A percentile compares a stretch with the other conserved stretches of the same genome.
phyloP scores from a whole-genome alignment of 2,113 vertebrate genomes.

The Clarias batrachus region DNA sequence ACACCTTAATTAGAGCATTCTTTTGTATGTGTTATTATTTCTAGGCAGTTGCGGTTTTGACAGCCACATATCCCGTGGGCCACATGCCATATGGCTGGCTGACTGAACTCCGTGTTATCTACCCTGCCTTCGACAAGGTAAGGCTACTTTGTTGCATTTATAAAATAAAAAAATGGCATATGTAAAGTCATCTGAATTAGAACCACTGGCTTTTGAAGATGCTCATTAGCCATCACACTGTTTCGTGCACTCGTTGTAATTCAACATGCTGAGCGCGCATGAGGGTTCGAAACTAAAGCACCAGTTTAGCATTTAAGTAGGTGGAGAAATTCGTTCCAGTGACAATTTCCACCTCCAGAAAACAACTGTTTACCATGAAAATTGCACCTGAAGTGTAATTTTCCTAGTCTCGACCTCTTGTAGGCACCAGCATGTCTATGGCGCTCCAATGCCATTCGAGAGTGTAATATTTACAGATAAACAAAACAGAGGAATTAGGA shows the following conservation, averaged over 20 bases:
- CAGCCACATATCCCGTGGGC: constrained; percentile 87
- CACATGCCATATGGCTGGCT: constrained; percentile 91
- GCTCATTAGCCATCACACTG: too few species aligned
- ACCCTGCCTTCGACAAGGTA: constrained; percentile 90
- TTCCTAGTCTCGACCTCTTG: constrained; percentile 32
- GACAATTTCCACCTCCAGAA: background rate
- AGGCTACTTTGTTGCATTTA: constrained; percentile 41
- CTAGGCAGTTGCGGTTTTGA: constrained; percentile 85
- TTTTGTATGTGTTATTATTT: constrained; percentile 29
- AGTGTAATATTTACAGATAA: constrained; percentile 42
- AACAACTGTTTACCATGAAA: background rate
- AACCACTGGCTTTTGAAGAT: background rate
- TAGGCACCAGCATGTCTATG: constrained; percentile 37
- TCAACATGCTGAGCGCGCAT: background rate
- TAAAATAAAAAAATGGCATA: background rate
- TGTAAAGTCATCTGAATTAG: background rate
- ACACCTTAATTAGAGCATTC: constrained; percentile 2
- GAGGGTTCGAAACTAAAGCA: background rate
- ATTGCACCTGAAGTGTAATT: constrained; percentile 9
- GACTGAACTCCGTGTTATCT: constrained; percentile 87
- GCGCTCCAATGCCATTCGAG: background rate
- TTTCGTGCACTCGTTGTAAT: background rate
- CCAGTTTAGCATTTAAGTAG: constrained; percentile 10
- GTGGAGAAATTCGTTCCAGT: background rate
- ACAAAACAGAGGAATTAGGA: constrained; percentile 44